A percentile compares a stretch with the other conserved stretches of the same genome.
Conservation (phyloP, 2,113 vertebrate genomes). For the Aplodontia rufa region DNA sequence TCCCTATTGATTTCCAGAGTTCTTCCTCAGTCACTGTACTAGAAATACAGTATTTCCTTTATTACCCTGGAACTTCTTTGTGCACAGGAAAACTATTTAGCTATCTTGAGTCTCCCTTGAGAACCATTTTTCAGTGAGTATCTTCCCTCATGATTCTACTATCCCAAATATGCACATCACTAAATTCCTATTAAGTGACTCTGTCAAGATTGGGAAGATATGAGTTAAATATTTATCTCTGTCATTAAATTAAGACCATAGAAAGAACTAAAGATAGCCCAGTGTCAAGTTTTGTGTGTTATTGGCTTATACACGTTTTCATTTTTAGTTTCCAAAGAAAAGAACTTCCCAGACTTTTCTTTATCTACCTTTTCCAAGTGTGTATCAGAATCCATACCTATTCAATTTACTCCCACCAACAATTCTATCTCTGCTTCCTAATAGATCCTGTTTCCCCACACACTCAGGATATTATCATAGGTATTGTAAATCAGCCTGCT, state of each 20-base stretch:
- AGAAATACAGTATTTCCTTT: background rate
- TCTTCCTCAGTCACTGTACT: background rate
- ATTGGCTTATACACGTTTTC: background rate
- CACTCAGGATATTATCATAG: background rate
- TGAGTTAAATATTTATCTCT: slow-evolving; percentile 33
- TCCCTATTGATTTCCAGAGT: background rate
- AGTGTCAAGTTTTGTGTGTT: background rate
- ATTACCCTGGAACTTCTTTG: background rate
- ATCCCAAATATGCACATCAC: background rate
- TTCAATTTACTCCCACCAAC: background rate
- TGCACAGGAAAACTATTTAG: background rate
- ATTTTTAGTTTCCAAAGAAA: slow-evolving; percentile 44
- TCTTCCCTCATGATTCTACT: background rate
- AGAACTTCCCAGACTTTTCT: slow-evolving; percentile 34
- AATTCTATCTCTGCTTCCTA: slow-evolving; percentile 12
- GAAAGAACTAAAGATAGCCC: slow-evolving; percentile 37
- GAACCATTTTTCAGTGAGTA: background rate
- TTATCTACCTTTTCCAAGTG: slow-evolving; percentile 22
- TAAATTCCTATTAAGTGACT: background rate
- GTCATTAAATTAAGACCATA: slow-evolving; percentile 22
- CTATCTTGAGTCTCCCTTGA: background rate
- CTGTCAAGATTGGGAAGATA: background rate
- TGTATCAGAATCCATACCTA: background rate
- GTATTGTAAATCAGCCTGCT: background rate
- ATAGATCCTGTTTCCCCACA: background rate